Base-by-base conservation (phyloP, 1,140 invertebrate species). In the Neodiprion lecontei region DNA sequence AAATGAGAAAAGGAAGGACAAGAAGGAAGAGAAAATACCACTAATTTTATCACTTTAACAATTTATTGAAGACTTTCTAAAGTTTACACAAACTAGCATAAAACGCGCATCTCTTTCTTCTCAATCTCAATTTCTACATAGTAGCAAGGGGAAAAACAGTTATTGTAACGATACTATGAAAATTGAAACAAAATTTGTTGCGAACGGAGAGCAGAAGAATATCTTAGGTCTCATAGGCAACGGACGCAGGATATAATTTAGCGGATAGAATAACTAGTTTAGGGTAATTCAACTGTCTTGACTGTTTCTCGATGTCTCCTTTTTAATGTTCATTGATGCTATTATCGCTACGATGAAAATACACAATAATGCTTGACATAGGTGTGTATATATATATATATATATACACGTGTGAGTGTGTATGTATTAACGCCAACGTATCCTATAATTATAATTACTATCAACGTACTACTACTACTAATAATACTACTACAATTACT, bases 281-380 rank as follows among this genome's bases (percentile, higher is more conserved):
- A 72, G 28, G 73, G 76, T 67, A 73, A 81, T 80, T 79, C 74
- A 77, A 69, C 69, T 80, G 76, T 81, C 78, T 40, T 80, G 81
- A 84, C 82, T 84, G 81, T 83, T 81, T 77, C 79, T 83, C 77
- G 74, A 82, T 83, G 82, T 40, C 28, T 40, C 28, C 28, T 84
- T 82, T 77, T 83, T 79, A 81, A 83, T 83, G 80, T 84, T 82
- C 78, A 82, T 76, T 83, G 80, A 82, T 80, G 80, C 74, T 79
- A 81, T 76, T 75, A 78, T 66, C 47, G 14, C 68, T 3, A 40
- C n/a, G 14, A 74, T 50, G 75, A 75, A 78, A 75, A 76, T 74
- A 72, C 74, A 68, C 69, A 78, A 72, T 72, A 79, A 77, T 73
- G 21, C 7, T 65, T 14, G 7, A 65, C 17, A 14, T 21, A 17